These are phyloP conservation scores for Sarcoramphus papa DNA, from an alignment of 2,797 vertebrate species.

Conservation along the genomic window DNA sequence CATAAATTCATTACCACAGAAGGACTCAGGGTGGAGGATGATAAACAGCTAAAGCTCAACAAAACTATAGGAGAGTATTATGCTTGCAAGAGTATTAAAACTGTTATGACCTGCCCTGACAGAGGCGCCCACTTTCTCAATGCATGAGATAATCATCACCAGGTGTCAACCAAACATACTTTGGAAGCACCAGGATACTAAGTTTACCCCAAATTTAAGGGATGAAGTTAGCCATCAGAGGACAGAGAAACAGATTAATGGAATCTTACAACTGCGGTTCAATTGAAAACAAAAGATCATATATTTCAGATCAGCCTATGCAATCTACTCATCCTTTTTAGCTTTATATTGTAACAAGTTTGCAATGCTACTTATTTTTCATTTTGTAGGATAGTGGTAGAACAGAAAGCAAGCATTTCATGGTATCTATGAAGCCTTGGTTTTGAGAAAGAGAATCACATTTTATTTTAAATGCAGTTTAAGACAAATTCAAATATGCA, in stretches of 20 bases:
- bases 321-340: background rate
- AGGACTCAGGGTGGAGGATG: background rate
- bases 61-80: background rate
- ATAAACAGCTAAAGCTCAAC: background rate
- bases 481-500: background rate
- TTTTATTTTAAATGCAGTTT: background rate
- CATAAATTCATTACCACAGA: background rate
- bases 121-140: background rate
- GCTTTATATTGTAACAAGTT: background rate
- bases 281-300: background rate
- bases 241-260: background rate
- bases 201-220: background rate
- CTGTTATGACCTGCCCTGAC: background rate
- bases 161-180: background rate
- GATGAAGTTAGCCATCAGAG: background rate
- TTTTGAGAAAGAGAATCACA: background rate
- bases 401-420: background rate
- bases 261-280: background rate
- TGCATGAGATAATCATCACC: background rate
- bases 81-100: accelerated
- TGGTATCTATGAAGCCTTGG: background rate
- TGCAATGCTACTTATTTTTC: background rate
- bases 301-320: background rate
- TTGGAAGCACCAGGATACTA: background rate
- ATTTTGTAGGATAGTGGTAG: background rate